phyloP scores from a whole-genome alignment of 92 coral and sea anemone species.

The Parazoanthus swiftii region DNA sequence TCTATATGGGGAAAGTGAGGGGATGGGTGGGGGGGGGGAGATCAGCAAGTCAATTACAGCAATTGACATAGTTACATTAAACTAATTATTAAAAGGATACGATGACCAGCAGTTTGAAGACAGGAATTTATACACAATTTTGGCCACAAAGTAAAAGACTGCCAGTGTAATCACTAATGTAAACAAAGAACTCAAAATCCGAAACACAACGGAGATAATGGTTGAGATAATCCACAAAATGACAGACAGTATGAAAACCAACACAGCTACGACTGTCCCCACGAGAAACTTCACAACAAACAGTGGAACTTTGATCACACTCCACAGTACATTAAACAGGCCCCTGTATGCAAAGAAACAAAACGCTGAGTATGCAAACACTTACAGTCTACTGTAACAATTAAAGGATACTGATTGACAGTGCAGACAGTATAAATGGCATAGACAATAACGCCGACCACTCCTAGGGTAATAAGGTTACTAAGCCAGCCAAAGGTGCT shows the following conservation, averaged over 20 bases:
- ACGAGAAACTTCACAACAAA: constrained; percentile 20
- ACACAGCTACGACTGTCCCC: constrained; percentile 35
- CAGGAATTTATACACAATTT: not conserved
- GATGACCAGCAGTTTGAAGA: not conserved
- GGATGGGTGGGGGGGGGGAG: too few relatives aligned
- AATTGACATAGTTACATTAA: too few relatives aligned
- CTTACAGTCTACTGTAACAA: not conserved
- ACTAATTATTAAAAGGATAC: constrained; percentile 27
- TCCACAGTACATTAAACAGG: constrained; percentile 28
- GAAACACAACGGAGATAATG: constrained; percentile 4
- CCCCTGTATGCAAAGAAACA: constrained; percentile 30
- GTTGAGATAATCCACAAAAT: constrained; percentile 12
- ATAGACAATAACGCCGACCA: constrained; percentile 80
- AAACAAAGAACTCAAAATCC: constrained; percentile 31
- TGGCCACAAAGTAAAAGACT: constrained; percentile 33
- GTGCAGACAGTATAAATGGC: constrained; percentile 73
- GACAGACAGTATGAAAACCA: constrained; percentile 29
- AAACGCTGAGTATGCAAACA: not conserved
- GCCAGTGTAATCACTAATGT: constrained; percentile 30
- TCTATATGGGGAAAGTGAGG: too few relatives aligned
- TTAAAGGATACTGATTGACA: constrained; percentile 77
- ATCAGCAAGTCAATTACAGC: too few relatives aligned
- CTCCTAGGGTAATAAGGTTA: constrained; percentile 74
- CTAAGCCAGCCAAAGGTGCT: constrained; percentile 64
- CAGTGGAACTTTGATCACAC: constrained; percentile 24